Conservation (phyloP, 2,888 invertebrate species). For the Steinernema hermaphroditum region DNA sequence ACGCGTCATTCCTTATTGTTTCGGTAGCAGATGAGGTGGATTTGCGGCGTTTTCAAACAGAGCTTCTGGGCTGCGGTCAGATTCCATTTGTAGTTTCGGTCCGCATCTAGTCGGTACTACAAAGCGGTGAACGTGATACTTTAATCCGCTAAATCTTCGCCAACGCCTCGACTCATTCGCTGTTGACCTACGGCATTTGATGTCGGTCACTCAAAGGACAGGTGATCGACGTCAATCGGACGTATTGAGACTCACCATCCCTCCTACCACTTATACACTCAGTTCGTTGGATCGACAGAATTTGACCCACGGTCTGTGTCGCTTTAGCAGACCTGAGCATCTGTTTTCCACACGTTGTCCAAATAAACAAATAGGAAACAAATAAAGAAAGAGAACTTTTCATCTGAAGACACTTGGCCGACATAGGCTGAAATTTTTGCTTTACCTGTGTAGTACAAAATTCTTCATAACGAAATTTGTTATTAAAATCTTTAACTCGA, state of each 20-base stretch:
- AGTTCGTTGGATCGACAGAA: not conserved
- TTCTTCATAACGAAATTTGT: no score
- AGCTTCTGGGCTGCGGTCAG: not conserved
- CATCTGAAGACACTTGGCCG: no score
- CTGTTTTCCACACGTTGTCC: not conserved
- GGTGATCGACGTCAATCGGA: slow-evolving; percentile 14
- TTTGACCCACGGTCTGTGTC: not conserved
- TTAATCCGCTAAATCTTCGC: slow-evolving; percentile 7
- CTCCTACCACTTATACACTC: not conserved
- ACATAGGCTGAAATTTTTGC: no score
- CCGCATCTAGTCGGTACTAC: not conserved
- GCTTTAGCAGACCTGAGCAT: not conserved
- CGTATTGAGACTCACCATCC: not conserved
- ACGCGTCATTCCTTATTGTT: not conserved
- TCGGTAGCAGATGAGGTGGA: slow-evolving; percentile 11
- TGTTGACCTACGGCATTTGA: slow-evolving; percentile 19
- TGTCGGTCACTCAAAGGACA: slow-evolving; percentile 27
- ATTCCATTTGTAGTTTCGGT: not conserved
- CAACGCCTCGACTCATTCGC: not conserved
- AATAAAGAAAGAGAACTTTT: no score
- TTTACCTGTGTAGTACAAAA: no score
- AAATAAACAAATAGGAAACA: not conserved
- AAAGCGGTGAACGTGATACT: slow-evolving; percentile 21
- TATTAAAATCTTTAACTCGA: no score
- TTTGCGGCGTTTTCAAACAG: not conserved